Percentiles rank a stretch among this genome's conserved stretches.
phyloP scores from a whole-genome alignment of 2,113 vertebrate species.

The Burhinus bistriatus region DNA sequence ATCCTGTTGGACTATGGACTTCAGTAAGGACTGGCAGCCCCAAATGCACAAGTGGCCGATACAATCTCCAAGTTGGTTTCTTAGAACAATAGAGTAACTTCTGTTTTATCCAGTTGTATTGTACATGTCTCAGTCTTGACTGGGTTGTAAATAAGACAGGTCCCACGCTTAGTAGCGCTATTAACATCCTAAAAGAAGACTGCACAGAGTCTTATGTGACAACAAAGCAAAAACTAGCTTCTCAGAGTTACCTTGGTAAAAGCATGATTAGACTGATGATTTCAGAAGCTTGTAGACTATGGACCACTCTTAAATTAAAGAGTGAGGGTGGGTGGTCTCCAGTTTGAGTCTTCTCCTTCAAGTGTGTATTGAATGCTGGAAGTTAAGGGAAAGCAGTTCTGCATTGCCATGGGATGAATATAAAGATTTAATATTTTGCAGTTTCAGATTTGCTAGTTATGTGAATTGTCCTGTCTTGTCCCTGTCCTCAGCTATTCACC shows the following conservation, averaged over 20 bases:
- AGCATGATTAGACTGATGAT: background rate
- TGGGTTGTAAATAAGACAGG: background rate
- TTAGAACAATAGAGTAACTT: background rate
- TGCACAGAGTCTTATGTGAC: background rate
- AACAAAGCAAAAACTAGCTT: background rate
- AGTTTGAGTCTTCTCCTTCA: background rate
- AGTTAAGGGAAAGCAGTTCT: background rate
- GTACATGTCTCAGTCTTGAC: background rate
- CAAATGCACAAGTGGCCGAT: rapidly evolving
- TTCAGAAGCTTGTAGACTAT: background rate
- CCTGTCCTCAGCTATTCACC: background rate
- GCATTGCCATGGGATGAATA: background rate
- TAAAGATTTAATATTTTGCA: background rate
- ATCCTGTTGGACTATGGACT: background rate
- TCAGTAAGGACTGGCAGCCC: background rate
- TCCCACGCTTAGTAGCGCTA: background rate
- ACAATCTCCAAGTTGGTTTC: rapidly evolving
- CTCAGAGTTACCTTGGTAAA: background rate
- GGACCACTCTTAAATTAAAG: background rate
- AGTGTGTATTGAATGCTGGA: background rate
- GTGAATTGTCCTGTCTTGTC: background rate
- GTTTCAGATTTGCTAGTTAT: background rate
- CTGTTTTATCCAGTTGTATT: background rate
- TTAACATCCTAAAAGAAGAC: background rate
- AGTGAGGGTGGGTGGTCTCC: background rate